phyloP scores from a whole-genome alignment of 2,113 vertebrate species.

The Nesoenas mayeri region DNA sequence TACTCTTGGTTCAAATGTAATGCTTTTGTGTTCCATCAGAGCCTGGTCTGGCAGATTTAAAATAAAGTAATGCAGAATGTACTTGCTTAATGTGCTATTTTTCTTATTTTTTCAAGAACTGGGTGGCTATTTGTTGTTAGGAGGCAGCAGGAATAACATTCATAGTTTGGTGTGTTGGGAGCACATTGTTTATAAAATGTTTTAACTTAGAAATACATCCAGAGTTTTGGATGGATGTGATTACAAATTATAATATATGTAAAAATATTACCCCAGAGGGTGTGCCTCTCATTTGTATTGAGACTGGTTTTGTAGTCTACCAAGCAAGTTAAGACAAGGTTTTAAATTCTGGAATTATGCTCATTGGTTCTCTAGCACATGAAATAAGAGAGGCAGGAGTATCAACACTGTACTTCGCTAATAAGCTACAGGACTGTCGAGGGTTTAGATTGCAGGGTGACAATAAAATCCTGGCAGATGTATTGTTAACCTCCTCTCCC shows the following conservation, averaged over 20 bases:
- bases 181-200: neutral
- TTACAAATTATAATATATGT: neutral
- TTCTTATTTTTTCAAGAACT: neutral
- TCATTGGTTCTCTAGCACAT: neutral
- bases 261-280: neutral
- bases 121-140: slow-evolving; percentile 10
- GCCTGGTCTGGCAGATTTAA: neutral
- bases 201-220: neutral
- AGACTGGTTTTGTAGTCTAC: neutral
- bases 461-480: too few species aligned
- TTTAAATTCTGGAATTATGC: neutral
- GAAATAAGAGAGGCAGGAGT: neutral
- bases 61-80: neutral
- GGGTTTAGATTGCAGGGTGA: too few species aligned
- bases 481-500: too few species aligned
- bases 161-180: neutral
- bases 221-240: neutral
- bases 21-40: neutral
- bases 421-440: neutral
- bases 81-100: neutral
- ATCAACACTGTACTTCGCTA: neutral
- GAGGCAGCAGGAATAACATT: neutral
- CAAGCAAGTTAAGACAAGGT: neutral
- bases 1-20: neutral
- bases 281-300: neutral